Percentiles rank a stretch among this genome's conserved stretches.
These are phyloP conservation scores for Nebria salina DNA, from an alignment of 2,888 invertebrate genomes.

Conservation along the genomic window DNA sequence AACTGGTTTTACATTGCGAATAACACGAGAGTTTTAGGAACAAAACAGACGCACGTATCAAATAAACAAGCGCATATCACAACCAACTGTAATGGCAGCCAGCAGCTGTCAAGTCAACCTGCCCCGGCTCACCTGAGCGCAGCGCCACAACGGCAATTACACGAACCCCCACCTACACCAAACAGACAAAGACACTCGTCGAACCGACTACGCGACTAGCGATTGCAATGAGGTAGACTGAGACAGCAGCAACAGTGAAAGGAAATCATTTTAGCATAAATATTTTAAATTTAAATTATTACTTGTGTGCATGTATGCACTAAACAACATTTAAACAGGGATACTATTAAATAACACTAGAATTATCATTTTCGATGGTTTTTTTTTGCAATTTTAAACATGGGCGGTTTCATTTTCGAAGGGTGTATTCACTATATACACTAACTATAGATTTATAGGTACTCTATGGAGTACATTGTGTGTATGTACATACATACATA, in stretches of 20 bases:
- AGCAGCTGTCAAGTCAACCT: slow-evolving; percentile 48
- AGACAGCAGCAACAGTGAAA: slow-evolving; percentile 26
- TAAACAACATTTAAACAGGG: neutral
- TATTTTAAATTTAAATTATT: slow-evolving; percentile 25
- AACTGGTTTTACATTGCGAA: slow-evolving; percentile 16
- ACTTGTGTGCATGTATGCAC: neutral
- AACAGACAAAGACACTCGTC: neutral
- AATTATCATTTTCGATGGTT: neutral
- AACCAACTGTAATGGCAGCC: slow-evolving; percentile 37
- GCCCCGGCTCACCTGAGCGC: slow-evolving; percentile 33
- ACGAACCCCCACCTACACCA: slow-evolving; percentile 33
- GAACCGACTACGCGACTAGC: neutral
- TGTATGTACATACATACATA: neutral
- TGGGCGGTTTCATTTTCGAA: neutral
- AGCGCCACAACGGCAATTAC: slow-evolving; percentile 27
- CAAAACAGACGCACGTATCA: neutral
- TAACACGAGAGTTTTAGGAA: slow-evolving; percentile 5
- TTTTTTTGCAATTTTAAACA: neutral
- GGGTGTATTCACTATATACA: too few relatives aligned
- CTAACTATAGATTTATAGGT: too few relatives aligned
- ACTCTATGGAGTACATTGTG: too few relatives aligned
- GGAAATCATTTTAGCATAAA: slow-evolving; percentile 18
- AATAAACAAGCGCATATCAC: slow-evolving; percentile 10
- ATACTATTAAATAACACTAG: neutral
- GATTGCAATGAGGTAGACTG: neutral